Evolutionary conservation across 2,888 invertebrate species (phyloP).

Genomic region (Linnaemya tessellans): DNA sequence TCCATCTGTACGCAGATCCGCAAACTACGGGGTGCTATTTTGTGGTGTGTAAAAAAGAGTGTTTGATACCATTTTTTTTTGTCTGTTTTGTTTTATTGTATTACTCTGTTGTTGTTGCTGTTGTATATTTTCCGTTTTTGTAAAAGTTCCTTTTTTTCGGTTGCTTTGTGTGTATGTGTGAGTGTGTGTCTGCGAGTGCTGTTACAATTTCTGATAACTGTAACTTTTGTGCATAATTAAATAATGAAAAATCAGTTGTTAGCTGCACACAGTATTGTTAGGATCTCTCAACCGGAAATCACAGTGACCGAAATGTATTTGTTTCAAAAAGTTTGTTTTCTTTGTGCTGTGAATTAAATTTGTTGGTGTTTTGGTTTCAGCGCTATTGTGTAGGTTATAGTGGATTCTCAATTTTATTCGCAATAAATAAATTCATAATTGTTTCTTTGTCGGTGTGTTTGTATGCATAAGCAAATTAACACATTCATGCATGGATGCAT

Average conservation of each 20-base stretch:
- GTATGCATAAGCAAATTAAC: constrained; percentile 52
- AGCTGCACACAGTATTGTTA: constrained; percentile 70
- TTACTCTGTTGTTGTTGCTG: constrained; percentile 31
- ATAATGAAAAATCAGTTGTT: constrained; percentile 73
- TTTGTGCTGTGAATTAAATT: constrained; percentile 37
- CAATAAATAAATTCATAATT: constrained; percentile 44
- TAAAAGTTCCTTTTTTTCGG: constrained; percentile 5
- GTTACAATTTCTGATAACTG: constrained; percentile 69
- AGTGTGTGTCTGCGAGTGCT: constrained; percentile 48
- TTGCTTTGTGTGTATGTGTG: background rate
- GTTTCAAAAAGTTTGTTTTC: constrained; percentile 27
- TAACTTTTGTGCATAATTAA: constrained; percentile 72
- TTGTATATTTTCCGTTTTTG: constrained; percentile 19
- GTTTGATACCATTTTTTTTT: constrained; percentile 6
- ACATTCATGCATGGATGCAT: constrained; percentile 57
- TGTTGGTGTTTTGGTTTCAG: constrained; percentile 34
- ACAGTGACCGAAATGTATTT: constrained; percentile 64
- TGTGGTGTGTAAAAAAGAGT: background rate
- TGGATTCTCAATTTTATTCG: constrained; percentile 5
- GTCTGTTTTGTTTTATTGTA: constrained; percentile 44
- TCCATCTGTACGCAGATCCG: too few relatives aligned
- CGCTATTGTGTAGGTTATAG: background rate
- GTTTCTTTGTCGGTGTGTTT: constrained; percentile 3
- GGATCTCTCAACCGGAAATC: constrained; percentile 72
- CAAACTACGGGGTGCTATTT: background rate